Evolutionary conservation across 2,797 vertebrate species (phyloP).

Genomic region (Syndactyla subalaris): DNA sequence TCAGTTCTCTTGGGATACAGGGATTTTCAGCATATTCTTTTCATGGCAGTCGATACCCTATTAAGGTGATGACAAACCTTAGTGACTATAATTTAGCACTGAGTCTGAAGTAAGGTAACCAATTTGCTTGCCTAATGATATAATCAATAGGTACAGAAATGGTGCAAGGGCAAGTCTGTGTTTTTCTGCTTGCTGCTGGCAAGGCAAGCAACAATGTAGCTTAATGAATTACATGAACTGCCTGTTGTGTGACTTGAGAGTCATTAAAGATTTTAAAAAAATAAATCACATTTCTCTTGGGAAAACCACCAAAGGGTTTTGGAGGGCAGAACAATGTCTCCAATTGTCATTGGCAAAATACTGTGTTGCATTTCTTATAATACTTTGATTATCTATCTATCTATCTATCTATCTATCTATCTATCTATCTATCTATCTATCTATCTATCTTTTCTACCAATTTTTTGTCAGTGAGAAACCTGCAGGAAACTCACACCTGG

Average conservation of each 20-base stretch:
- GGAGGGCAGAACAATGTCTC: slow-evolving; percentile 6
- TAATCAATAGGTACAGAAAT: slow-evolving; percentile 38
- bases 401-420: too few species aligned
- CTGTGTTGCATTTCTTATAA: not conserved
- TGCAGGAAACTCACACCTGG: not conserved
- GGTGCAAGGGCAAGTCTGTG: slow-evolving; percentile 1
- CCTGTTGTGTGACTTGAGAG: slow-evolving; percentile 23
- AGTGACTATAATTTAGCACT: slow-evolving; percentile 35
- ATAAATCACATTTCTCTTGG: not conserved
- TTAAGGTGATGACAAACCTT: slow-evolving; percentile 64
- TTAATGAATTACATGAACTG: slow-evolving; percentile 38
- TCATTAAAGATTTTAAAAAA: not conserved
- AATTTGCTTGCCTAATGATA: slow-evolving; percentile 67
- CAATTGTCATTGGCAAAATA: not conserved
- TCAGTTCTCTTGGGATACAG: not conserved
- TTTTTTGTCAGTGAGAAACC: not conserved
- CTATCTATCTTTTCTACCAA: not conserved
- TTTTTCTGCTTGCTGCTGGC: slow-evolving; percentile 23
- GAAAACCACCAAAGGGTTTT: not conserved
- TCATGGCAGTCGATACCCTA: slow-evolving; percentile 38
- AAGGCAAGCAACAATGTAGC: not conserved
- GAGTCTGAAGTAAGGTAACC: slow-evolving; percentile 50
- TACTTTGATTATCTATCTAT: not conserved
- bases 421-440: too few species aligned
- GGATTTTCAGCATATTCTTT: not conserved